Evolutionary conservation across 1,140 invertebrate genomes (phyloP).

Genomic region (Zaprionus lachaisei): DNA sequence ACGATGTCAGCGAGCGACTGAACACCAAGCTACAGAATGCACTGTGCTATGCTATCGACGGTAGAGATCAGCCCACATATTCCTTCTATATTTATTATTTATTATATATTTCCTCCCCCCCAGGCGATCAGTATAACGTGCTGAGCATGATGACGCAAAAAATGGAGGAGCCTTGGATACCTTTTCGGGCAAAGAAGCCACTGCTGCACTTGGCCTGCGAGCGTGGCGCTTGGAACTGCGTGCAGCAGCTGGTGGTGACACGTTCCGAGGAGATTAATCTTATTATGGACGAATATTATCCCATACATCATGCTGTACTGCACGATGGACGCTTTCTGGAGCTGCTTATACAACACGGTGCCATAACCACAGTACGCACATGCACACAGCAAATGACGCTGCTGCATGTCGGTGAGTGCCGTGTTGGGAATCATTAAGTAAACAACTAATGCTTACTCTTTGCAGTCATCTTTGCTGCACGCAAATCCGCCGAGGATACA

Average conservation of each 20-base stretch:
- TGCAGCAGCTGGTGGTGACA: constrained; percentile 88
- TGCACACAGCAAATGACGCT: constrained; percentile 91
- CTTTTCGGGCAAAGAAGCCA: constrained; percentile 86
- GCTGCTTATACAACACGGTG: constrained; percentile 88
- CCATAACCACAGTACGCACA: constrained; percentile 88
- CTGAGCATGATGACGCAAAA: constrained; percentile 88
- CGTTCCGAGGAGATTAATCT: constrained; percentile 90
- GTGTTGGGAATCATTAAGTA: not conserved
- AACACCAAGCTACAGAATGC: constrained; percentile 89
- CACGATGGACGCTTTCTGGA: constrained; percentile 89
- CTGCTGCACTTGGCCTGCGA: constrained; percentile 89
- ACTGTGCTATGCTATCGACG: constrained; percentile 90
- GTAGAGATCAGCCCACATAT: not conserved
- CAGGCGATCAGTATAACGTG: constrained; percentile 87
- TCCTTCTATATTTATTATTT: not conserved
- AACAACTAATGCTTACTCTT: not conserved
- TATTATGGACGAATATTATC: constrained; percentile 91
- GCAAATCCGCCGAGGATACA: constrained; percentile 90
- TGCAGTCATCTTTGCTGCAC: constrained; percentile 87
- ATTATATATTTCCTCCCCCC: not conserved
- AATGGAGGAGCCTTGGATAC: constrained; percentile 89
- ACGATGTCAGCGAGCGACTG: constrained; percentile 78
- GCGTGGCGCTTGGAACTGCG: constrained; percentile 89
- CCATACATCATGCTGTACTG: constrained; percentile 90
- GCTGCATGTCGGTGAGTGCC: constrained; percentile 87